These are phyloP conservation scores for Drosophila fulvimacula DNA, from an alignment of 2,888 invertebrate genomes.

Conservation along the genomic window DNA sequence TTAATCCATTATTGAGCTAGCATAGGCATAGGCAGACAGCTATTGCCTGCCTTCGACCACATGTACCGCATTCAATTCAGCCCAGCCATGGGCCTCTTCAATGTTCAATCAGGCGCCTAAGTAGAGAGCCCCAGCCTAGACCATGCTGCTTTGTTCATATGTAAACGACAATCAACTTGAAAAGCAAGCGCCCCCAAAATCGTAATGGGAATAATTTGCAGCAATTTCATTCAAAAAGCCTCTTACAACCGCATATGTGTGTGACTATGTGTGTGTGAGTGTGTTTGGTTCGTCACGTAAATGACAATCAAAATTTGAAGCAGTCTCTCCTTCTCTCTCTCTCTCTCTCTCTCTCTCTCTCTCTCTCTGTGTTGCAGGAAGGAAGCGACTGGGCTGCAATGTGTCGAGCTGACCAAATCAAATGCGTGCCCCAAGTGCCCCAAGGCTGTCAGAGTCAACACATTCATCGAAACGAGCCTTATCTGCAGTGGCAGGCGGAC, in stretches of 20 bases:
- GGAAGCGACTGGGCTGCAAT: conserved; percentile 45
- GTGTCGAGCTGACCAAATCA: conserved; percentile 70
- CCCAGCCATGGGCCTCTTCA: conserved; percentile 27
- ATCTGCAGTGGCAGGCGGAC: conserved; percentile 48
- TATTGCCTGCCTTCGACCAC: conserved; percentile 12
- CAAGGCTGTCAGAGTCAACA: conserved; percentile 76
- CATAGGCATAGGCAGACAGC: not conserved
- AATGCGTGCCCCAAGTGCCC: conserved; percentile 69
- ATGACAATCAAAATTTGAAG: conserved; percentile 79
- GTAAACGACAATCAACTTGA: conserved; percentile 78
- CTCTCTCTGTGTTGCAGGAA: conserved; percentile 18
- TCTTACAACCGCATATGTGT: conserved; percentile 27
- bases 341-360: conserved; percentile 1
- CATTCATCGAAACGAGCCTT: conserved; percentile 54
- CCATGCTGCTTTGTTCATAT: conserved; percentile 56
- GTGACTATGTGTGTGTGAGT: not conserved
- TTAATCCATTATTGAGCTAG: conserved; percentile 35
- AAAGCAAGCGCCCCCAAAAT: conserved; percentile 65
- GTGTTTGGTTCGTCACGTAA: conserved; percentile 68
- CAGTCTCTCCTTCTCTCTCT: no score
- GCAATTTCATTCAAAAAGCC: conserved; percentile 72
- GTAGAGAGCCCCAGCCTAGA: conserved; percentile 8
- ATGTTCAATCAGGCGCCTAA: conserved; percentile 55
- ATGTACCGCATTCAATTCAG: conserved; percentile 33
- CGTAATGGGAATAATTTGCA: conserved; percentile 81